Evolutionary conservation across 2,888 invertebrate species (phyloP).

Genomic region (Tipula vernalis): DNA sequence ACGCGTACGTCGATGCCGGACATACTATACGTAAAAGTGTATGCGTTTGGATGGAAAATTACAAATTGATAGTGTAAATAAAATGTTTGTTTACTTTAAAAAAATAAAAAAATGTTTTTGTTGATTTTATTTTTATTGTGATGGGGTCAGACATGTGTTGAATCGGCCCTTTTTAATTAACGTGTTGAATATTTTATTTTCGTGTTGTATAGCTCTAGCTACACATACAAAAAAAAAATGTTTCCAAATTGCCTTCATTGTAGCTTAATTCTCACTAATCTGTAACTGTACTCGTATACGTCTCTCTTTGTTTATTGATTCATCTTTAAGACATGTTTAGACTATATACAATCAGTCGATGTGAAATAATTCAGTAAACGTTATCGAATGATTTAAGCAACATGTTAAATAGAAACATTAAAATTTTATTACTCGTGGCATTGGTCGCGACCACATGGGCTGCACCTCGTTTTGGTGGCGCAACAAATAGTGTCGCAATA

Average conservation of each 20-base stretch:
- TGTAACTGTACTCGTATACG: too few relatives aligned
- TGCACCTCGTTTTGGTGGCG: neutral
- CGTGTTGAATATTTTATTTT: too few relatives aligned
- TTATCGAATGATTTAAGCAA: neutral
- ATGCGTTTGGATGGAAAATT: neutral
- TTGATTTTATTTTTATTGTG: neutral
- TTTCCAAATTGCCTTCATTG: too few relatives aligned
- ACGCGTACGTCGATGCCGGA: neutral
- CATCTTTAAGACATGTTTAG: too few relatives aligned
- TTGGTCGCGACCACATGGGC: neutral
- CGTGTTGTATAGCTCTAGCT: too few relatives aligned
- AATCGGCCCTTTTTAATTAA: too few relatives aligned
- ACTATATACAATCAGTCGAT: neutral
- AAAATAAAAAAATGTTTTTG: neutral
- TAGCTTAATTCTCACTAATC: too few relatives aligned
- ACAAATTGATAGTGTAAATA: neutral
- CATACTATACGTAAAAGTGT: neutral
- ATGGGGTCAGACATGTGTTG: too few relatives aligned
- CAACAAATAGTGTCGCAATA: neutral
- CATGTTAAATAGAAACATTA: neutral
- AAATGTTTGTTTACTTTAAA: neutral
- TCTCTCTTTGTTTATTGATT: too few relatives aligned
- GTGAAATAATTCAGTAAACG: neutral
- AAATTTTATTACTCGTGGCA: neutral
- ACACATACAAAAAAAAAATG: too few relatives aligned